Base-by-base conservation (phyloP, 2,113 vertebrate genomes). In the Colossoma macropomum region DNA sequence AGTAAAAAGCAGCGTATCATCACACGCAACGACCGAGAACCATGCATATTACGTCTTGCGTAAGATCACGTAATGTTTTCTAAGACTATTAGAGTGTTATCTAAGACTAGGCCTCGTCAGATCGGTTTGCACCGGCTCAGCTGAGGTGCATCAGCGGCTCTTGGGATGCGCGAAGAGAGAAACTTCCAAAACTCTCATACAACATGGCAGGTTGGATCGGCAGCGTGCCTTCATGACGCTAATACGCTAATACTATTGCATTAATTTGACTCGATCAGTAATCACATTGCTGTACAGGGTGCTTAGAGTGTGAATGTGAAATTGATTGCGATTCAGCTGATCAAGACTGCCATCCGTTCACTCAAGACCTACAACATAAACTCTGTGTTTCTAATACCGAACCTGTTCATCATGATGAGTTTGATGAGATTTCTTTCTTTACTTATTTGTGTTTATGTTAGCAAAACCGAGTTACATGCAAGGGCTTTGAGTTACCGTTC, bases 271-370 rank as follows among this genome's bases (percentile, higher is more conserved):
- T 56, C 4, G 59, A 27, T 69, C 66, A 70, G 32, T 12, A 30
- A 12, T 34, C 21, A n/a, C 32, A 70, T 41, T 10, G 25, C 66
- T 38, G 8, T 32, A 11, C 21, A 75, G 16, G n/a, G 50, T 62
- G 73, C 27, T 59, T 34, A 59, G 1, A 32, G n/a, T 38, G 3
- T 34, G 34, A 76, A 56, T 15, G 54, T 28, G 23, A 23, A 17
- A 10, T 19, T 23, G 50, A n/a, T 16, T 54, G 72, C 50, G 45
- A 52, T 66, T 50, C 86, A 89, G 86, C 86, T 48, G 89, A 89
- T 89, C 88, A 89, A 89, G 88, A 87, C 92, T 90, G 91, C 84
- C 68, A 27, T 88, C 62, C 87, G 72, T 77, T 90, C 79, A 60
- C 81, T 79, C 82, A 83, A 88, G 86, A 91, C 90, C 90, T 91